Evolutionary conservation across 2,888 invertebrate genomes (phyloP), one percentile per base, ranked within the genome.

Genomic region (Helobdella robusta): DNA sequence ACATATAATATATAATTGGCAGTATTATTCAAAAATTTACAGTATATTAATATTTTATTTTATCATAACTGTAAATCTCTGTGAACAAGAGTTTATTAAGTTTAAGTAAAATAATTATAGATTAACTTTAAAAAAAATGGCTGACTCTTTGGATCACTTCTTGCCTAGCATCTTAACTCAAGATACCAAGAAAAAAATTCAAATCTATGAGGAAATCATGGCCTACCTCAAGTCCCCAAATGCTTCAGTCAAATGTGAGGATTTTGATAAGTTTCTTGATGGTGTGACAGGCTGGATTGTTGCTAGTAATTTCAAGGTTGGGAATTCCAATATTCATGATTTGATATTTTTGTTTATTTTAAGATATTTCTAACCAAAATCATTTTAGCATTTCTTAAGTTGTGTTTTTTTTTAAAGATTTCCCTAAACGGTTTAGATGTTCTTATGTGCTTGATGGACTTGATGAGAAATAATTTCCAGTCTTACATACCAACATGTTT

Each of bases 391-490:
- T 40, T 25, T 28, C 8, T 30, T 8, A 30, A 20, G 15, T 58
- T 20, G 30, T 30, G 8, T 28, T 52, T 20, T 58, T 30, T 50
- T 8, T 25, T 58, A 23, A 83, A 91, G 89, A 89, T 93, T 65
- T 90, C 91, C 59, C 88, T 91, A 79, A 89, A 89, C 82, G 93
- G 89, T 0, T 81, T 94, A 74, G 93, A 93, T 76, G 86, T 89
- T 72, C 83, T 93, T 75, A 86, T 89, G 62, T 87, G 87, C 77
- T 83, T 94, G 67, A 87, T 90, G 56, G 89, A 90, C 78, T 84
- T 90, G 59, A 84, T 93, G 84, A 90, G 88, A 34, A 85, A 85
- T 36, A 89, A 92, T 76, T 93, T 93, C 80, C 86, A 87, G 72
- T 88, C 87, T 40, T 91, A 88, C 79, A 4, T 20, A 46, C 4